Conservation (phyloP, 2,888 invertebrate species). For the Seladonia tumulorum region DNA sequence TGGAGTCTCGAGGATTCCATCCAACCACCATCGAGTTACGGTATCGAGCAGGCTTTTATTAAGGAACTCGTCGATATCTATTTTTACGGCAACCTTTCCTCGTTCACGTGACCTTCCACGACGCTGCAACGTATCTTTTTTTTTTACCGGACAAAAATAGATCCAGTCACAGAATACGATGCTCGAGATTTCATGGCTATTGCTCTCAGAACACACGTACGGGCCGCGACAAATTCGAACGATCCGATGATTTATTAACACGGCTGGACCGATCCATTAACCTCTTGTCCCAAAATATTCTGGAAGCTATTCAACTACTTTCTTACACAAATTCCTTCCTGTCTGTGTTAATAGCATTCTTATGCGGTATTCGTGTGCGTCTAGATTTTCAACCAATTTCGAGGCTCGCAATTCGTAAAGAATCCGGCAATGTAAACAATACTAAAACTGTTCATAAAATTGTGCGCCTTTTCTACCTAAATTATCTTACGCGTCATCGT, state of each 20-base stretch:
- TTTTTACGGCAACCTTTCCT: slow-evolving; percentile 56
- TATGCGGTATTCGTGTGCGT: no score
- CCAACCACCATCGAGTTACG: not conserved
- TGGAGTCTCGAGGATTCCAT: slow-evolving; percentile 16
- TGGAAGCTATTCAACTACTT: not conserved
- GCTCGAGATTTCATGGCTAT: not conserved
- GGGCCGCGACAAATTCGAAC: not conserved
- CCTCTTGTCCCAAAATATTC: not conserved
- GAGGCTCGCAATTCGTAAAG: no score
- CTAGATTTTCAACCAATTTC: no score
- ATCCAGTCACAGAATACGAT: slow-evolving; percentile 10
- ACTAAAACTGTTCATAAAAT: no score
- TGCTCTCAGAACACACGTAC: not conserved
- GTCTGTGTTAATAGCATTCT: no score
- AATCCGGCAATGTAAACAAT: no score
- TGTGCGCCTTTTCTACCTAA: no score
- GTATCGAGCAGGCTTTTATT: slow-evolving; percentile 25
- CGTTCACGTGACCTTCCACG: slow-evolving; percentile 47
- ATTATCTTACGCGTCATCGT: no score
- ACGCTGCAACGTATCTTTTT: slow-evolving; percentile 20
- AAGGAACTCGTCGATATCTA: slow-evolving; percentile 55
- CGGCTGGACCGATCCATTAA: no score
- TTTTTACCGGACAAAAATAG: slow-evolving; percentile 37
- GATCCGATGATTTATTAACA: not conserved
- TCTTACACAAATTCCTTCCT: not conserved